These are phyloP conservation scores for Dryoscopus gambensis DNA, from an alignment of 2,113 vertebrate genomes.

Conservation along the genomic window DNA sequence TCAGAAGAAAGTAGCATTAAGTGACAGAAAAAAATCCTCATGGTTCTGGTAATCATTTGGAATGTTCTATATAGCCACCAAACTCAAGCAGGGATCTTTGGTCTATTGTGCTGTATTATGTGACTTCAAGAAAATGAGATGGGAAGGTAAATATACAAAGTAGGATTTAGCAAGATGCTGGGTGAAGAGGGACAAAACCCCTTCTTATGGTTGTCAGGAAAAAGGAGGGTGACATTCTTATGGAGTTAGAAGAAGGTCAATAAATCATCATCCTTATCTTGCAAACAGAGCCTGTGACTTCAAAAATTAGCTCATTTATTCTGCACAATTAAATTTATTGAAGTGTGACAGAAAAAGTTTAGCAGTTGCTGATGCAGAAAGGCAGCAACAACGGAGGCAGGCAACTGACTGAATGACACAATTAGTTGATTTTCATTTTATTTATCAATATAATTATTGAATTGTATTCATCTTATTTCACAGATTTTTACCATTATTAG, in stretches of 20 bases:
- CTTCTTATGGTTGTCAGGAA: conserved; percentile 64
- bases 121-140: conserved; percentile 34
- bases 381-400: conserved; percentile 80
- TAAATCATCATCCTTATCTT: conserved; percentile 96
- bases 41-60: background rate
- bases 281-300: conserved; percentile 91
- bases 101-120: background rate
- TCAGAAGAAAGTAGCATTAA: background rate
- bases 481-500: conserved; percentile 79
- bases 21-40: background rate
- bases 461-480: conserved; percentile 89
- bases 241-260: conserved; percentile 82
- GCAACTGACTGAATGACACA: conserved; percentile 85
- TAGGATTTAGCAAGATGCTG: background rate
- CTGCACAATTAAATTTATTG: conserved; percentile 99
- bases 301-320: conserved; percentile 99
- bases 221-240: conserved; percentile 72
- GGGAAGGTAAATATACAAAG: background rate
- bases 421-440: conserved; percentile 90
- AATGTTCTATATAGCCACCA: background rate
- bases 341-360: conserved; percentile 98
- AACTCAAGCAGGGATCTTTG: background rate
- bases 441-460: conserved; percentile 91
- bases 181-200: background rate
- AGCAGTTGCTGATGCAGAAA: conserved; percentile 84